Evolutionary conservation across 2,888 invertebrate species (phyloP).

Genomic region (Leistus spinibarbis): DNA sequence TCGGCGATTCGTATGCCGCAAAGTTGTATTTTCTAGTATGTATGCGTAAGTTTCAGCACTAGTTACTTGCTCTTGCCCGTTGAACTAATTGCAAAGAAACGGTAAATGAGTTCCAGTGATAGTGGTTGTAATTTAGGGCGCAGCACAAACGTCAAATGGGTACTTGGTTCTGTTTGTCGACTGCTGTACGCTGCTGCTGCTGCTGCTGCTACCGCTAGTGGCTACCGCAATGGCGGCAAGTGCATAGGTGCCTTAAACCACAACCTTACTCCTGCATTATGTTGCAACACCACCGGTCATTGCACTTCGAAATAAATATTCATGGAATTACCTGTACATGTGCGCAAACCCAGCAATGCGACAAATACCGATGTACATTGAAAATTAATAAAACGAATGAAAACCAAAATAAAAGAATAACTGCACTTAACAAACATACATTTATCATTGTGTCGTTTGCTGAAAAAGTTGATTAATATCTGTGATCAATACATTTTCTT

Average conservation of each 20-base stretch:
- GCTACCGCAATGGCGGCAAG: not conserved
- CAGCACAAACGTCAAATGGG: slow-evolving; percentile 15
- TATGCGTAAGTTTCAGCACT: not conserved
- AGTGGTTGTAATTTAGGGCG: not conserved
- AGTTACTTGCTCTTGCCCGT: not conserved
- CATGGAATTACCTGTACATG: not conserved
- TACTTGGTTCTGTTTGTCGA: not conserved
- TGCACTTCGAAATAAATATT: not conserved
- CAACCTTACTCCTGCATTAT: not conserved
- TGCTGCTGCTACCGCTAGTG: not conserved
- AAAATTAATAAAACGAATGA: not conserved
- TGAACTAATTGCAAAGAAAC: not conserved
- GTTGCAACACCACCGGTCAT: not conserved
- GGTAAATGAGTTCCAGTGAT: not conserved
- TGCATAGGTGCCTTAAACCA: not conserved
- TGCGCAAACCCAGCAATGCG: not conserved
- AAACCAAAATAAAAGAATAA: not conserved
- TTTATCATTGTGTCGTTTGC: too few species aligned
- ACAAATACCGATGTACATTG: not conserved
- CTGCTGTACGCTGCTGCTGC: not conserved
- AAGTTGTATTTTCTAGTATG: not conserved
- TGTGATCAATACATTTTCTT: too few species aligned
- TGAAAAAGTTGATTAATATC: too few species aligned
- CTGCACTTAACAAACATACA: not conserved
- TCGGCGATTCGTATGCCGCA: too few species aligned